phyloP scores from a whole-genome alignment of 2,113 vertebrate genomes.

The Halichoeres trimaculatus region DNA sequence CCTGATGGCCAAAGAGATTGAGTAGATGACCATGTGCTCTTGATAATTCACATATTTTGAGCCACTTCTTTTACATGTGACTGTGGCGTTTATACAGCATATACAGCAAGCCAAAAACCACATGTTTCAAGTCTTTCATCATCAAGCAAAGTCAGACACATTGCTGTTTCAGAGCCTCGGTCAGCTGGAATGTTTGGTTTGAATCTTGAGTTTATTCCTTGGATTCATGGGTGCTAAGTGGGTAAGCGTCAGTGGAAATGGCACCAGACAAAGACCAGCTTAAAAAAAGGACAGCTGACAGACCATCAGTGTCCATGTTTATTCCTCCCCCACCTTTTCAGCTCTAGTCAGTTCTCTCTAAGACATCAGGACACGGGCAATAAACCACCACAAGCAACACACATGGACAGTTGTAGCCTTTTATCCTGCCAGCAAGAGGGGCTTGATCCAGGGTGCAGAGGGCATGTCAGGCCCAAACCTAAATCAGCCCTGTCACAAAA shows the following conservation, averaged over 20 bases:
- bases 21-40: not conserved
- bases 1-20: not conserved
- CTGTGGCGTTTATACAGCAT: not conserved
- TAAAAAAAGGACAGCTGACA: constrained; percentile 47
- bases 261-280: not conserved
- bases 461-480: constrained; percentile 57
- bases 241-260: not conserved
- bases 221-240: not conserved
- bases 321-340: constrained; percentile 45
- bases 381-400: constrained; percentile 67
- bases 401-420: constrained; percentile 54
- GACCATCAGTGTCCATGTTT: constrained; percentile 26
- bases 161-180: not conserved
- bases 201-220: not conserved
- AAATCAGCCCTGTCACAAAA: constrained; percentile 57
- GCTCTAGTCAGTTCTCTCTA: constrained; percentile 25
- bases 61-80: not conserved
- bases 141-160: not conserved
- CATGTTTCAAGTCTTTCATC: not conserved
- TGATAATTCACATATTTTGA: not conserved
- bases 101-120: not conserved
- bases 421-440: constrained; percentile 71
- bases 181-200: not conserved
- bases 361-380: constrained; percentile 56
- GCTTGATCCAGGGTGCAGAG: constrained; percentile 59